Evolutionary conservation across 2,888 invertebrate species (phyloP).

Genomic region (Ophion slaviceki): DNA sequence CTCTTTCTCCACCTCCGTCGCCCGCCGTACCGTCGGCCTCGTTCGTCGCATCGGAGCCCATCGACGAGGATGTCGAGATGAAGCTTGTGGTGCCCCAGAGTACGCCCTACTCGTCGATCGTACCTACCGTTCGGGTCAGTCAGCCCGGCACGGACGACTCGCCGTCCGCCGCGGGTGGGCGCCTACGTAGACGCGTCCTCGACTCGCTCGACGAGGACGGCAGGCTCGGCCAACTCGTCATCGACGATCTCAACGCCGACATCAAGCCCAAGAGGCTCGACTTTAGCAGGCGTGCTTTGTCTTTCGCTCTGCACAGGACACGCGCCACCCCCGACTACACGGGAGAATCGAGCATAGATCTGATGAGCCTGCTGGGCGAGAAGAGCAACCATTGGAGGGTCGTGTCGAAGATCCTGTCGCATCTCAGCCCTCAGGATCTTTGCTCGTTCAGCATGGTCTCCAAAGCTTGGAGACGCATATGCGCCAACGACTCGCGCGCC

Average conservation of each 20-base stretch:
- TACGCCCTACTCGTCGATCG: slow-evolving; percentile 69
- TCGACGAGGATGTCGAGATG: slow-evolving; percentile 74
- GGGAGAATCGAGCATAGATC: slow-evolving; percentile 77
- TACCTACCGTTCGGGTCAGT: neutral
- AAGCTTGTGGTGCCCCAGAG: slow-evolving; percentile 77
- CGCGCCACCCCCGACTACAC: slow-evolving; percentile 74
- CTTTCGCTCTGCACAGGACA: slow-evolving; percentile 66
- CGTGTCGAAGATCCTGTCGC: slow-evolving; percentile 79
- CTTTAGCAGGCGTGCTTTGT: slow-evolving; percentile 73
- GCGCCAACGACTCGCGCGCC: slow-evolving; percentile 76
- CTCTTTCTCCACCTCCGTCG: slow-evolving; percentile 74
- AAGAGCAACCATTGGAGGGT: slow-evolving; percentile 80
- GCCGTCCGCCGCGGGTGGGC: neutral
- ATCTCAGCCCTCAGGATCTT: slow-evolving; percentile 80
- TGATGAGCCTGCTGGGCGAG: slow-evolving; percentile 79
- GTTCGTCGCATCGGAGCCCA: slow-evolving; percentile 73
- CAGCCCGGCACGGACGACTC: neutral
- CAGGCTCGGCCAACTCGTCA: slow-evolving; percentile 73
- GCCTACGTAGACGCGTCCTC: neutral
- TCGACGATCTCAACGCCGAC: slow-evolving; percentile 70
- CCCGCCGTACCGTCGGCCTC: slow-evolving; percentile 75
- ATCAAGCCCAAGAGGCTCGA: slow-evolving; percentile 79
- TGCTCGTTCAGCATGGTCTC: slow-evolving; percentile 82
- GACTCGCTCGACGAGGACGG: slow-evolving; percentile 72
- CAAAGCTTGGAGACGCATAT: slow-evolving; percentile 80